Percentiles rank a stretch among this genome's conserved stretches.
Conservation (phyloP, 2,888 invertebrate genomes). For the Zele albiditarsus region DNA sequence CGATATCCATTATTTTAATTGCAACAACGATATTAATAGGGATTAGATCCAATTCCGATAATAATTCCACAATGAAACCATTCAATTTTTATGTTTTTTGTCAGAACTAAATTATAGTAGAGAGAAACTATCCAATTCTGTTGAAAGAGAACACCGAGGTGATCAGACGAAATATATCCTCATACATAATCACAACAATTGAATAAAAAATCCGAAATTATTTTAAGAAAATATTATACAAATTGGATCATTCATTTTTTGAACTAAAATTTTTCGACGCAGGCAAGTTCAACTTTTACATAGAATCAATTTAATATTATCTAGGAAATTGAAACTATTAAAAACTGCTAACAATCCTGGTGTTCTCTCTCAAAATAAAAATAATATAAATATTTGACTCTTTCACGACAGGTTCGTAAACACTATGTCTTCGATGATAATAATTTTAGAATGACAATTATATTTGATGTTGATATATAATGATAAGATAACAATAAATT, state of each 20-base stretch:
- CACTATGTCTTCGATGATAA: slow-evolving; percentile 7
- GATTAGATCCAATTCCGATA: background rate
- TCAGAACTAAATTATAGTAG: background rate
- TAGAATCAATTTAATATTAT: too few relatives aligned
- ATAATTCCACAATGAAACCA: background rate
- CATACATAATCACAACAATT: too few relatives aligned
- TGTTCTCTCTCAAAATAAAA: background rate
- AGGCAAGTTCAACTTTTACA: too few relatives aligned
- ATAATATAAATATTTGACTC: background rate
- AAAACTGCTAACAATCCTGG: too few relatives aligned
- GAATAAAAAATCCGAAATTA: too few relatives aligned
- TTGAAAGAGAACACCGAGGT: background rate
- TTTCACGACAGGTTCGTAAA: slow-evolving; percentile 18
- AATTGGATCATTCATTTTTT: too few relatives aligned
- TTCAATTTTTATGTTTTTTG: background rate
- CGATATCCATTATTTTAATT: background rate
- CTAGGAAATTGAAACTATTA: too few relatives aligned
- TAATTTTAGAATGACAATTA: background rate
- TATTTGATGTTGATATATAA: slow-evolving; percentile 7
- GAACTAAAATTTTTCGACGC: too few relatives aligned
- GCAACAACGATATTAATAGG: background rate
- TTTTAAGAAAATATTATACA: too few relatives aligned
- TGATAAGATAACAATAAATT: background rate
- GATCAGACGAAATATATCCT: too few relatives aligned
- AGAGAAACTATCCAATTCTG: background rate